A percentile compares a stretch with the other conserved stretches of the same genome.
These are phyloP conservation scores for Leuctra nigra DNA, from an alignment of 2,888 invertebrate species.

Conservation along the genomic window DNA sequence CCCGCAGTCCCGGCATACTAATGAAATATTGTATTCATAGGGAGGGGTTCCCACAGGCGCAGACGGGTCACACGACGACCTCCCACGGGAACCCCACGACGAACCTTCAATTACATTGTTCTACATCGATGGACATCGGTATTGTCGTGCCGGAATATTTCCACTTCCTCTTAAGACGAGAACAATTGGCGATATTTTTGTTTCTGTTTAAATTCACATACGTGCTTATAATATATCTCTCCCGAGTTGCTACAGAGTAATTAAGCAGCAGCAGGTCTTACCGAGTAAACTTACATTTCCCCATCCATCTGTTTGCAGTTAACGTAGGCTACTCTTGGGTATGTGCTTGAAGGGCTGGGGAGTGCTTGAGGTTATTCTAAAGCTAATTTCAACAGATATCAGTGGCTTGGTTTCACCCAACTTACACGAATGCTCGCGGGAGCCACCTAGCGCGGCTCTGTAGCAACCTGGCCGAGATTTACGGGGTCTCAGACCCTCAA, in stretches of 20 bases:
- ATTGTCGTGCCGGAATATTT: not conserved
- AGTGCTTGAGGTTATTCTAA: constrained; percentile 18
- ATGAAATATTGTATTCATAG: constrained; percentile 45
- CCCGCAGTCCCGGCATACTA: constrained; percentile 32
- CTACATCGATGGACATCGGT: not conserved
- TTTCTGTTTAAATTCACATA: not conserved
- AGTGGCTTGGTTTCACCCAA: constrained; percentile 13
- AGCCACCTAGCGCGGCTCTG: no score
- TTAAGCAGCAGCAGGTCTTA: constrained; percentile 3
- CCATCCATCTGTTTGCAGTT: constrained; percentile 19
- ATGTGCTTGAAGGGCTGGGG: not conserved
- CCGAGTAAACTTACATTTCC: constrained; percentile 14
- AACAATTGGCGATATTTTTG: not conserved
- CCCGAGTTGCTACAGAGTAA: constrained; percentile 7
- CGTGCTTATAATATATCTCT: no score
- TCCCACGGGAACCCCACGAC: constrained; percentile 1
- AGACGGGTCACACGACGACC: constrained; percentile 5
- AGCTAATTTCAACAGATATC: constrained; percentile 17
- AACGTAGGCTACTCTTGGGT: constrained; percentile 13
- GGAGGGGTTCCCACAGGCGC: constrained; percentile 31
- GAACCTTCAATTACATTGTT: constrained; percentile 9
- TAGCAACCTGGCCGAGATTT: constrained; percentile 21
- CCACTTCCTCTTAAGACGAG: not conserved
- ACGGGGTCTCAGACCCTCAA: constrained; percentile 23
- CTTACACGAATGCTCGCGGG: constrained; percentile 9